Base-by-base conservation (phyloP, 2,888 invertebrate genomes). In the Hyalella azteca region DNA sequence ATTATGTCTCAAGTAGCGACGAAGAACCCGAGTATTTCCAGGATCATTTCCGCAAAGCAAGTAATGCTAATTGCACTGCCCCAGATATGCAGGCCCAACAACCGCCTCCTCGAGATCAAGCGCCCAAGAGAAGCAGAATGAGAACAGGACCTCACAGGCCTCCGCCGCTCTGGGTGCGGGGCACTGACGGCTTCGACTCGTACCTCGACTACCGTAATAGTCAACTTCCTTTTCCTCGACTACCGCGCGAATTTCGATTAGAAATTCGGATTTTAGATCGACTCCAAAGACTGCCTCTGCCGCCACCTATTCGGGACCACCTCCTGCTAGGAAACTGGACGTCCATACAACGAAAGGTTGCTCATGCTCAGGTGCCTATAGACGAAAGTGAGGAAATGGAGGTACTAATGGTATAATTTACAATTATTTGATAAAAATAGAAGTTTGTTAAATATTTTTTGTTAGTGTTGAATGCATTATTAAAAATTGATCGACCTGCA, bases 1-100 rank as follows among this genome's bases (percentile, higher is more conserved):
- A 19, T 36, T 36, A 66, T 15, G 66, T 66, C 13, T 11, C 36
- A 4, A 66, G 66, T 19, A 66, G 66, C 19, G 66, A 66, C 19
- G 66, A 66, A 29, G 66, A 66, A 19, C 66, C 66, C 19, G 66
- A 66, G 19, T 66, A 66, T 66, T 66, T 66, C 39, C 32, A 66
- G 36, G 66, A 66, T 36, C 2, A 66, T 66, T 66, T 66, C 13
- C 66, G 66, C 36, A 66, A 15, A 36, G n/a, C 66, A 19, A 54
- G n/a, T 54, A 45, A 9, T 11, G 45, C 45, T 45, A 15, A 9
- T 45, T 45, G 11, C 9, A 11, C 45, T 45, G 39, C n/a, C 26
- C n/a, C 66, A 36, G 22, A 13, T 11, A 4, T 4, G 3, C 15
- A 36, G 39, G n/a, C 11, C 7, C 54, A 5, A 26, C 26, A 5